Percentiles rank a stretch among this genome's conserved stretches.
These are phyloP conservation scores for Esox masquinongy DNA, from an alignment of 2,797 vertebrate genomes.

Conservation along the genomic window DNA sequence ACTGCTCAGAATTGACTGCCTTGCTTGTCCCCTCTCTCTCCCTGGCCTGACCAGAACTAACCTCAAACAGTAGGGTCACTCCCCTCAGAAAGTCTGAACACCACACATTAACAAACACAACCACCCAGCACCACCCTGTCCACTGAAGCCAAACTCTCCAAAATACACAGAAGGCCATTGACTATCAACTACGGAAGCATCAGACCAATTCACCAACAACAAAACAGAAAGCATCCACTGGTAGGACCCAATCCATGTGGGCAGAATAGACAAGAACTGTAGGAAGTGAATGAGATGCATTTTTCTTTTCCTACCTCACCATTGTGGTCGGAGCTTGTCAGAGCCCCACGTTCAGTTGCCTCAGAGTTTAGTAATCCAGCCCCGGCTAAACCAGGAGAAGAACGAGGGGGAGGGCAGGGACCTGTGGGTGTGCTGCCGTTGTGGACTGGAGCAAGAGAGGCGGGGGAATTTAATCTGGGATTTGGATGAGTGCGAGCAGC, in stretches of 20 bases:
- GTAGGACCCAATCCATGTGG: background rate
- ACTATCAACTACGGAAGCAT: background rate
- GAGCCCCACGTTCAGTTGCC: slow-evolving; percentile 57
- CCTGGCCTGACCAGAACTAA: background rate
- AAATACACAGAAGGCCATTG: background rate
- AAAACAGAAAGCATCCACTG: background rate
- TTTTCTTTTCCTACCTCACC: slow-evolving; percentile 79
- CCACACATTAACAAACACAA: background rate
- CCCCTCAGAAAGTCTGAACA: background rate
- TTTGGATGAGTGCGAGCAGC: slow-evolving; percentile 69
- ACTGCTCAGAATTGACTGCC: background rate
- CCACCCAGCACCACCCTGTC: background rate
- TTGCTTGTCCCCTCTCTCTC: background rate
- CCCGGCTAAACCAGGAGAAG: slow-evolving; percentile 65
- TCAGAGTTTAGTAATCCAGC: slow-evolving; percentile 71
- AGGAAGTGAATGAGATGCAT: slow-evolving; percentile 20
- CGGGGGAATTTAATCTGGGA: slow-evolving; percentile 67
- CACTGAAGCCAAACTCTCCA: background rate
- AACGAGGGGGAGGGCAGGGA: slow-evolving; percentile 29
- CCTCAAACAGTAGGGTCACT: background rate
- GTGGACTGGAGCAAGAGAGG: slow-evolving; percentile 49
- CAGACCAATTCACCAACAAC: background rate
- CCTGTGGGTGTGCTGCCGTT: slow-evolving; percentile 32
- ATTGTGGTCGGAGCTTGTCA: slow-evolving; percentile 73
- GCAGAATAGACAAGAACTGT: background rate